Percentiles rank a stretch among this genome's conserved stretches.
Evolutionary conservation across 2,113 vertebrate genomes (phyloP).

Genomic region (Alces alces): DNA sequence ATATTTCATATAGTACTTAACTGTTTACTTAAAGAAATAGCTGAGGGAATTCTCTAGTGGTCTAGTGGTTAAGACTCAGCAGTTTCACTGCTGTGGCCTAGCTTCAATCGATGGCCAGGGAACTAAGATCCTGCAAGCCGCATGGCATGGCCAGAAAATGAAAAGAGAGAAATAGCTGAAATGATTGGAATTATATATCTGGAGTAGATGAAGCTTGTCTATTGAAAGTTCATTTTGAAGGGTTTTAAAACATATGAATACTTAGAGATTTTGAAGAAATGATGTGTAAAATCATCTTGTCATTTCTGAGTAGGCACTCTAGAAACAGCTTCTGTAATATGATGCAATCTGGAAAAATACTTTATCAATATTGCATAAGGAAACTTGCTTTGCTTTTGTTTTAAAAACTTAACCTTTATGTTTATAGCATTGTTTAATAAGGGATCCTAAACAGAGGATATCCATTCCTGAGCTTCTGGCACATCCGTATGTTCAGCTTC

Average conservation of each 20-base stretch:
- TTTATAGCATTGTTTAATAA: slow-evolving; percentile 88
- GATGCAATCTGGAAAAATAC: neutral
- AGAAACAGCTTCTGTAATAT: neutral
- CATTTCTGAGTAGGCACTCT: neutral
- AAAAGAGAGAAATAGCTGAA: neutral
- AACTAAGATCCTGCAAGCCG: neutral
- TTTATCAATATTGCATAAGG: neutral
- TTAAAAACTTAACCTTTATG: neutral
- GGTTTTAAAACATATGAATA: neutral
- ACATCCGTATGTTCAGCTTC: slow-evolving; percentile 93
- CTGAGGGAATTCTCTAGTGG: neutral
- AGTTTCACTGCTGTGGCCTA: neutral
- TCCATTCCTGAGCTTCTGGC: slow-evolving; percentile 90
- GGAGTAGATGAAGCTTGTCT: neutral
- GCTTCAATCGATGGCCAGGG: neutral
- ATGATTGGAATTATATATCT: neutral
- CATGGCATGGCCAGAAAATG: neutral
- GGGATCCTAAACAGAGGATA: slow-evolving; percentile 92
- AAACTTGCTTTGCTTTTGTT: neutral
- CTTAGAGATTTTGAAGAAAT: slow-evolving; percentile 18
- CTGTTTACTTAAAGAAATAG: neutral
- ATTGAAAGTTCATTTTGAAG: neutral
- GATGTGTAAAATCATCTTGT: neutral
- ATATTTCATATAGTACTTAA: neutral
- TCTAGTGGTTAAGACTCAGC: neutral